A percentile compares a stretch with the other conserved stretches of the same genome.
These are phyloP conservation scores for Trichonephila clavipes DNA, from an alignment of 1,140 invertebrate species.

Conservation along the genomic window DNA sequence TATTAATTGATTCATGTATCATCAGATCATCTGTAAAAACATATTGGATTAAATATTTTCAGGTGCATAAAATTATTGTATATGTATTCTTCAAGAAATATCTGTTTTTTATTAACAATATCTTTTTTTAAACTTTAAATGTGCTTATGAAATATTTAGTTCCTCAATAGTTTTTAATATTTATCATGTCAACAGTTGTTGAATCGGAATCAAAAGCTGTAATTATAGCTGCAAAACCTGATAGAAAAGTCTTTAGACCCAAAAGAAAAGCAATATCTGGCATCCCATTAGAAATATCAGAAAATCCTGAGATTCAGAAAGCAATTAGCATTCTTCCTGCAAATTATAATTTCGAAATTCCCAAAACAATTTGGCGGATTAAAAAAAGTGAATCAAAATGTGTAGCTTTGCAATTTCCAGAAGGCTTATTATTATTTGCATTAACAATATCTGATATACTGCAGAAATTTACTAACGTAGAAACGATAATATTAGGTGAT, in stretches of 20 bases:
- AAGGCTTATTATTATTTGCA: conserved; percentile 94
- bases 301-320: conserved; percentile 88
- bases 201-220: conserved; percentile 50
- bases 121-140: not conserved
- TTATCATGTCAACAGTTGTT: not conserved
- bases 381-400: conserved; percentile 89
- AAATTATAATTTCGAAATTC: conserved; percentile 99
- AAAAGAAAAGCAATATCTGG: conserved; percentile 63
- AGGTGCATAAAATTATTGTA: too few relatives aligned
- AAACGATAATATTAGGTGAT: conserved; percentile 99
- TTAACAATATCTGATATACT: conserved; percentile 97
- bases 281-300: conserved; percentile 83
- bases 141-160: not conserved
- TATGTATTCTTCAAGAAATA: too few relatives aligned
- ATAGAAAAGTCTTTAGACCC: conserved; percentile 77
- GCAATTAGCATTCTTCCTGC: conserved; percentile 87
- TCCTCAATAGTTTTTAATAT: not conserved
- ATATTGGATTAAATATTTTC: too few relatives aligned
- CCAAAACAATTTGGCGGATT: conserved; percentile 98
- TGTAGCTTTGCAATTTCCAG: conserved; percentile 98
- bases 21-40: too few relatives aligned
- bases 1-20: too few relatives aligned
- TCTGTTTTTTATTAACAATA: not conserved
- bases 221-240: conserved; percentile 78
- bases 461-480: conserved; percentile 93